Evolutionary conservation across 2,797 vertebrate genomes (phyloP).

Genomic region (Babyrousa celebensis): DNA sequence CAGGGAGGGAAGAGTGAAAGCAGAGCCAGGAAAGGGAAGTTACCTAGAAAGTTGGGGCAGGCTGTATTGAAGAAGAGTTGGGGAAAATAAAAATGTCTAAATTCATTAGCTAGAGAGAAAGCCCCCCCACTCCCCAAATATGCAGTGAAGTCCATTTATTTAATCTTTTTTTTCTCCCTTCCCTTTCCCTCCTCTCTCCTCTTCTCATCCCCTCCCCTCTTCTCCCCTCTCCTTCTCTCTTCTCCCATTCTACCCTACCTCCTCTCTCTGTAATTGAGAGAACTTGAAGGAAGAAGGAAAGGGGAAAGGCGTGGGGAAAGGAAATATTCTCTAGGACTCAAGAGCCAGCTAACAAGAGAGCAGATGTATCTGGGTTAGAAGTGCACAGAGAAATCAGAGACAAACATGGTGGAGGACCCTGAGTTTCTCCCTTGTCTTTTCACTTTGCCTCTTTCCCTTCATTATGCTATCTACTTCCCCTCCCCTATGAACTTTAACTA

Average conservation of each 20-base stretch:
- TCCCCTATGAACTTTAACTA: neutral
- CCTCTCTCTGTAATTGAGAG: neutral
- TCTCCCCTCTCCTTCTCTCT: too few relatives aligned
- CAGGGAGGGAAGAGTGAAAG: neutral
- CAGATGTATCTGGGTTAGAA: neutral
- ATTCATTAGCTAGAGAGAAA: slow-evolving; percentile 27
- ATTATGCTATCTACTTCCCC: neutral
- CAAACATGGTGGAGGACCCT: neutral
- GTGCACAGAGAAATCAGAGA: neutral
- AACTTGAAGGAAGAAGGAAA: neutral
- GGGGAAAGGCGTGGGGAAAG: neutral
- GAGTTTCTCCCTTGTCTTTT: neutral
- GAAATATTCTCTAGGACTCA: neutral
- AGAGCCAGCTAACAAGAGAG: neutral
- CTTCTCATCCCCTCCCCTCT: neutral
- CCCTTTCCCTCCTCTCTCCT: too few relatives aligned
- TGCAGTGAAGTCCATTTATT: neutral
- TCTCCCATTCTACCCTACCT: too few relatives aligned
- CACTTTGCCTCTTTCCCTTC: neutral
- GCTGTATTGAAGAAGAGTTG: neutral
- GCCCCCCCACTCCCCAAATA: neutral
- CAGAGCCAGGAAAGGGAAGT: neutral
- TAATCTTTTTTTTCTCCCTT: neutral
- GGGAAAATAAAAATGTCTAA: slow-evolving; percentile 29
- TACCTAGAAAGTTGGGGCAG: neutral